Base-by-base conservation (phyloP, 2,113 vertebrate species). In the Marcusenius ussheri region DNA sequence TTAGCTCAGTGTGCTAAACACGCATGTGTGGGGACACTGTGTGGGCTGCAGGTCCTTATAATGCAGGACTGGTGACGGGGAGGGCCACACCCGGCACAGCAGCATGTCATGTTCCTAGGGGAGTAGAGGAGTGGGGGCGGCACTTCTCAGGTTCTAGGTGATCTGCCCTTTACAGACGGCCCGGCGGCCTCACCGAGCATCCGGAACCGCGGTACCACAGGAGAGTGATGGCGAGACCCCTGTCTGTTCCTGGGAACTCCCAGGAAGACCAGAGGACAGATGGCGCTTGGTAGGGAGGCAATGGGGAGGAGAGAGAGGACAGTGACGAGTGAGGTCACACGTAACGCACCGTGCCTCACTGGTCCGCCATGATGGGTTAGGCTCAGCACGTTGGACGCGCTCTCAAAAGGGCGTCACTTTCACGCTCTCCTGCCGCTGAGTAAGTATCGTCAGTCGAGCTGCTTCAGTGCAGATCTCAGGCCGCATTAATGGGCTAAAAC, bases 261-360 rank as follows among this genome's bases (percentile, higher is more conserved):
- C 88, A 80, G 27, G 90, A 93, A 92, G 92, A 90, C 87, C 56
- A 89, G 89, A 87, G 91, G 91, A 92, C 92, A 93, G 91, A 93
- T 91, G 91, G 90, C 70, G 46, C 62, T 49, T 51, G 39, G n/a
- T 70, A 85, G 39, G 15, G 35, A 88, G 42, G n/a, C 49, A 31
- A 13, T 50, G 10, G 42, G 50, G 84, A 49, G 21, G 86, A 21
- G 74, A 77, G 74, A 39, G 31, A 80, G 74, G 35, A 86, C 89
- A 86, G 90, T 92, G 91, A 66, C 7, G 35, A 62, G 8, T 21
- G 19, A 88, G 53, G 53, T 46, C 19, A 88, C 27, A 62, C 1
- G 9, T 42, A 11, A 19, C 21, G 11, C 17, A 39, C 2, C 0
- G 21, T 24, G 27, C 47, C 39, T 88, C 8, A 62, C 19, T 21